Evolutionary conservation across 2,797 vertebrate species (phyloP).

Genomic region (Acanthurus leucopareius): DNA sequence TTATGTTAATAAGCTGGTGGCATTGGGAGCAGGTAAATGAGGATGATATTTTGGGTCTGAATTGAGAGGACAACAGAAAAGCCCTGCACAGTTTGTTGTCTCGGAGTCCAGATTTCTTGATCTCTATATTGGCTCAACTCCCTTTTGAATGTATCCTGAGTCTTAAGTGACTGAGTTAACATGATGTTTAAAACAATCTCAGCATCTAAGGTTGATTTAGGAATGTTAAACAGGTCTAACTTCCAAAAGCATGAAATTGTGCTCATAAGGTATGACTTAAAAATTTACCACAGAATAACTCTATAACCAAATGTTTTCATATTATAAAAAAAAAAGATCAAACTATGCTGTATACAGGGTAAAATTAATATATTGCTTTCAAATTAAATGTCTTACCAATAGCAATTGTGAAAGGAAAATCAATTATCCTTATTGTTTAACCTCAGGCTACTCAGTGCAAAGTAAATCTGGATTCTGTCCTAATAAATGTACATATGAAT

Average conservation of each 20-base stretch:
- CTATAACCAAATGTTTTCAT: background rate
- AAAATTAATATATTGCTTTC: background rate
- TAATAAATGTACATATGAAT: constrained; percentile 30
- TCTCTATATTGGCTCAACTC: background rate
- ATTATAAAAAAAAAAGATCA: background rate
- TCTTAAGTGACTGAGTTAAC: constrained; percentile 30
- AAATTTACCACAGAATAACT: background rate
- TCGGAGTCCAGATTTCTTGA: constrained; percentile 12
- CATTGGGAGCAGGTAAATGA: constrained; percentile 30
- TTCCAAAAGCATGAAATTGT: constrained; percentile 7
- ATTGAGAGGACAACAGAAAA: constrained; percentile 4
- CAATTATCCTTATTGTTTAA: constrained; percentile 21
- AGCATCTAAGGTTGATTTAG: constrained; percentile 2
- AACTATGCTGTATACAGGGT: background rate
- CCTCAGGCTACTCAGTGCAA: constrained; percentile 16
- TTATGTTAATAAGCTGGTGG: constrained; percentile 15
- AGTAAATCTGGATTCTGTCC: constrained; percentile 28
- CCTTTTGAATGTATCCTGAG: constrained; percentile 17
- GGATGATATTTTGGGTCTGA: constrained; percentile 4
- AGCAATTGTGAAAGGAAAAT: constrained; percentile 10
- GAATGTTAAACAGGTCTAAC: constrained; percentile 16
- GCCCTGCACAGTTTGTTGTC: background rate
- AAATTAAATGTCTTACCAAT: constrained; percentile 1
- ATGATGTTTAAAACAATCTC: constrained; percentile 31
- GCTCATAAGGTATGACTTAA: background rate